phyloP scores from a whole-genome alignment of 2,113 vertebrate species.

The Hippocampus mohnikei region DNA sequence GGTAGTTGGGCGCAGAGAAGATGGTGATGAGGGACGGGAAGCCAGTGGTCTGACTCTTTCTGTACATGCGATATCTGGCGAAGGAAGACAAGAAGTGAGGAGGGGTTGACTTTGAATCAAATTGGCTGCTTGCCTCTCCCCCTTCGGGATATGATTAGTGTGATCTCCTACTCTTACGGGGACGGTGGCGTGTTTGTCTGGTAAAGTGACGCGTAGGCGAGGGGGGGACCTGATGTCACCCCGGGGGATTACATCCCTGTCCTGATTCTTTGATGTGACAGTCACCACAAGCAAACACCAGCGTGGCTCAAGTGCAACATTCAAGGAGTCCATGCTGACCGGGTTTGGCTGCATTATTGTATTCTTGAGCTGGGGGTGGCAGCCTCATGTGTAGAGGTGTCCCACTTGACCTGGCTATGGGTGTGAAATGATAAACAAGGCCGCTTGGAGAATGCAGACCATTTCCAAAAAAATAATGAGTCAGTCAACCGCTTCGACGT shows the following conservation, averaged over 20 bases:
- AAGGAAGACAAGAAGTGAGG: not conserved
- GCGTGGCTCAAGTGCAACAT: not conserved
- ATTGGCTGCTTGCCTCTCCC: not conserved
- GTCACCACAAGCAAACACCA: not conserved
- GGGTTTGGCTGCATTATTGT: not conserved
- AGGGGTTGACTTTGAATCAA: not conserved
- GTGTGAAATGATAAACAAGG: constrained; percentile 50
- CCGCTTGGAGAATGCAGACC: not conserved
- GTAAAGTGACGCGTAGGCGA: constrained; percentile 6
- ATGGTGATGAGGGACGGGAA: constrained; percentile 99
- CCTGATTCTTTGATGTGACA: not conserved
- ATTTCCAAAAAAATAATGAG: not conserved
- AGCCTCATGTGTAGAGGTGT: constrained; percentile 19
- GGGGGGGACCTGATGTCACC: not conserved
- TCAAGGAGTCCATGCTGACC: not conserved
- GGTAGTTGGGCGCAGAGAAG: constrained; percentile 98
- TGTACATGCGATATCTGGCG: constrained; percentile 96
- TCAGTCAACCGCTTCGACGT: not conserved
- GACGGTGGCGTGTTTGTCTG: constrained; percentile 18
- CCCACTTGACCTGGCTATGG: constrained; percentile 44
- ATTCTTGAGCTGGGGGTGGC: constrained; percentile 8
- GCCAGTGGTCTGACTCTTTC: constrained; percentile 99
- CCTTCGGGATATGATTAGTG: constrained; percentile 18
- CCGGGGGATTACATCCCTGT: constrained; percentile 28
- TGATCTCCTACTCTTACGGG: constrained; percentile 21